phyloP scores from a whole-genome alignment of 2,113 vertebrate species.

The Nibea albiflora region DNA sequence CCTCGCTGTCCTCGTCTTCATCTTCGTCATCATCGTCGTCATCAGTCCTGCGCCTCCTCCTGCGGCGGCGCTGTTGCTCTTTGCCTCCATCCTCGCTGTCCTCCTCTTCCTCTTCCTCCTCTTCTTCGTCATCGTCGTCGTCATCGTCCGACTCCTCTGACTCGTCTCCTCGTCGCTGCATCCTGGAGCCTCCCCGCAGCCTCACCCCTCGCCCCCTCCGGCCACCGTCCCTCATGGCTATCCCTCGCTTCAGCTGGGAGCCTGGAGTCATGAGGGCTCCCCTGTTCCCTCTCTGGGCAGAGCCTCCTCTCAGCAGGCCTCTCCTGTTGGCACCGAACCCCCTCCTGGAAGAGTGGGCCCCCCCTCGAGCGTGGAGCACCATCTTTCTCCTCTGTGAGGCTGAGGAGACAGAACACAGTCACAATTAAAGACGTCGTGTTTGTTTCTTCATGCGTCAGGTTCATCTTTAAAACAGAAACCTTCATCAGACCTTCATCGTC shows the following conservation, averaged over 20 bases:
- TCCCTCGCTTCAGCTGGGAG: constrained; percentile 73
- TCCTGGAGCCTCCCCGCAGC: constrained; percentile 81
- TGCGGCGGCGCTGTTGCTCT: constrained; percentile 31
- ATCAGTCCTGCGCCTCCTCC: constrained; percentile 70
- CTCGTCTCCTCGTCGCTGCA: constrained; percentile 81
- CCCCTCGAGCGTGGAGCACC: constrained; percentile 62
- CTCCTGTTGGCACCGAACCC: constrained; percentile 72
- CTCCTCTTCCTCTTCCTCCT: constrained; percentile 53
- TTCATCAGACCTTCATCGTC: constrained; percentile 67
- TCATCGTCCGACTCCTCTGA: constrained; percentile 82
- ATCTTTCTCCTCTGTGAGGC: constrained; percentile 67
- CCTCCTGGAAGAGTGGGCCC: constrained; percentile 83
- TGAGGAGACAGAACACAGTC: constrained; percentile 27
- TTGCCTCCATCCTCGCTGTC: constrained; percentile 76
- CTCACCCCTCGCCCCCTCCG: constrained; percentile 80
- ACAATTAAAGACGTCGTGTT: not conserved
- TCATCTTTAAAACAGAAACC: constrained; percentile 33
- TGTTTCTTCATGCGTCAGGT: not conserved
- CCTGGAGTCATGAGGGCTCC: constrained; percentile 49
- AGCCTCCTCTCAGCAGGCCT: constrained; percentile 78
- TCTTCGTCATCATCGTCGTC: constrained; percentile 85
- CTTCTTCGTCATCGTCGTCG: constrained; percentile 64
- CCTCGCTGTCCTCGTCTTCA: constrained; percentile 92
- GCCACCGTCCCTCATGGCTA: constrained; percentile 63
- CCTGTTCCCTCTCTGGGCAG: constrained; percentile 68